These are phyloP conservation scores for Microtus oregoni DNA, from an alignment of 2,113 vertebrate genomes.

Conservation along the genomic window DNA sequence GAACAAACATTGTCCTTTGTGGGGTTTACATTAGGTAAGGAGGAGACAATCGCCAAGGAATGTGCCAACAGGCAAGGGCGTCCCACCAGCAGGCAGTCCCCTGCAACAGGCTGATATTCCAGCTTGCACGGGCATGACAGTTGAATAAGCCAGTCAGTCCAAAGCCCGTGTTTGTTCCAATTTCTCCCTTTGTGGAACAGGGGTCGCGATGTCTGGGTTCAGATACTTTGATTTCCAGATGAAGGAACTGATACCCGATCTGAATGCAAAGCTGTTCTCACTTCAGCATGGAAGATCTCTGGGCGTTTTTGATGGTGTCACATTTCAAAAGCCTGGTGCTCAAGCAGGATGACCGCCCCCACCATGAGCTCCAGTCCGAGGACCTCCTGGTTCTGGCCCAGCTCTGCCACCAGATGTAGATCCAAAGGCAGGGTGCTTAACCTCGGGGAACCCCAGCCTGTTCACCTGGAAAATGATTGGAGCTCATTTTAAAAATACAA, in stretches of 20 bases:
- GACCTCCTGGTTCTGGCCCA: not conserved
- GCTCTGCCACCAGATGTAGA: not conserved
- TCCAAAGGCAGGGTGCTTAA: not conserved
- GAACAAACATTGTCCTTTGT: not conserved
- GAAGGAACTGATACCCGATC: slow-evolving; percentile 46
- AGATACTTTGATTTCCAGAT: slow-evolving; percentile 63
- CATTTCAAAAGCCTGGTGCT: slow-evolving; percentile 40
- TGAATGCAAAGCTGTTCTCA: slow-evolving; percentile 55
- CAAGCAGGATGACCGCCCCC: not conserved
- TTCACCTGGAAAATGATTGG: not conserved
- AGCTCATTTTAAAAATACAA: not conserved
- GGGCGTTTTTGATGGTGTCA: slow-evolving; percentile 51
- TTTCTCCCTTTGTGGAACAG: slow-evolving; percentile 50
- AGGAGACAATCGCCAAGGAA: not conserved
- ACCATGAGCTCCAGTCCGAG: not conserved
- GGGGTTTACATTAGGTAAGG: not conserved
- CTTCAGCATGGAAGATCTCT: slow-evolving; percentile 43
- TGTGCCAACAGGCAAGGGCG: not conserved
- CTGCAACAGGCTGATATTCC: not conserved
- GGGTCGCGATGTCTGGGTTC: slow-evolving; percentile 52
- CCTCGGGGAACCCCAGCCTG: not conserved
- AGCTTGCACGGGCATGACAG: not conserved
- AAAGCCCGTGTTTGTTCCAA: not conserved
- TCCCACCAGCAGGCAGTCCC: not conserved
- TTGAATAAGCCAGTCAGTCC: not conserved